phyloP scores from a whole-genome alignment of 2,888 invertebrate genomes.

The Cybosia mesomella region DNA sequence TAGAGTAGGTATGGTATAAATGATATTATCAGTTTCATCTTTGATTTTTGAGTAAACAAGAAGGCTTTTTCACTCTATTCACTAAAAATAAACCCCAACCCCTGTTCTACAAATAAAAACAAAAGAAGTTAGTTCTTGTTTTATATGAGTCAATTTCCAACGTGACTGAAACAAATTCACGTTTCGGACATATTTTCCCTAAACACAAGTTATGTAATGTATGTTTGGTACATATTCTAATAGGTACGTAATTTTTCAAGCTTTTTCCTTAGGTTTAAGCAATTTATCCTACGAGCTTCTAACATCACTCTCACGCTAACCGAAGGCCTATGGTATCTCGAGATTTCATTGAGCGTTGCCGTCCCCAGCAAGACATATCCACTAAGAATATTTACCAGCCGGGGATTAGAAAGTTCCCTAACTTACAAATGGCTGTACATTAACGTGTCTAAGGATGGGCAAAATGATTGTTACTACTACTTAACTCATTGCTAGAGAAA shows the following conservation, averaged over 20 bases:
- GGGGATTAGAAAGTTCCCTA: slow-evolving; percentile 31
- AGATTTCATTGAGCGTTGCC: slow-evolving; percentile 56
- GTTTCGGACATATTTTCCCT: slow-evolving; percentile 42
- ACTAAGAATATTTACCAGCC: slow-evolving; percentile 52
- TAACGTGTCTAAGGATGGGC: slow-evolving; percentile 26
- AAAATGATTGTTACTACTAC: neutral
- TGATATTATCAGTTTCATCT: no score
- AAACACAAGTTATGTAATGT: slow-evolving; percentile 47
- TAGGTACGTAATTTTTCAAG: slow-evolving; percentile 30
- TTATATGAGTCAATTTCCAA: slow-evolving; percentile 33
- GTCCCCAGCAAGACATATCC: slow-evolving; percentile 46
- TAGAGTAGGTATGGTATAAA: no score
- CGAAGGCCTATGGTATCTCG: slow-evolving; percentile 44
- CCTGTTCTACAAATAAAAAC: neutral
- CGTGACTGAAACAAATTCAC: slow-evolving; percentile 45
- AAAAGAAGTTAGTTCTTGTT: slow-evolving; percentile 4
- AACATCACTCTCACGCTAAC: slow-evolving; percentile 45
- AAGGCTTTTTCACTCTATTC: neutral
- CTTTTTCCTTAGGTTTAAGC: slow-evolving; percentile 49
- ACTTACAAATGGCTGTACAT: slow-evolving; percentile 23
- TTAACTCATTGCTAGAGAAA: neutral
- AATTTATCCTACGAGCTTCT: slow-evolving; percentile 53
- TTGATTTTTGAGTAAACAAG: neutral
- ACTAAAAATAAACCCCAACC: neutral
- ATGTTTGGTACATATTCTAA: slow-evolving; percentile 34